A percentile compares a stretch with the other conserved stretches of the same genome.
phyloP scores from a whole-genome alignment of 2,113 vertebrate species.

The Ovis canadensis region DNA sequence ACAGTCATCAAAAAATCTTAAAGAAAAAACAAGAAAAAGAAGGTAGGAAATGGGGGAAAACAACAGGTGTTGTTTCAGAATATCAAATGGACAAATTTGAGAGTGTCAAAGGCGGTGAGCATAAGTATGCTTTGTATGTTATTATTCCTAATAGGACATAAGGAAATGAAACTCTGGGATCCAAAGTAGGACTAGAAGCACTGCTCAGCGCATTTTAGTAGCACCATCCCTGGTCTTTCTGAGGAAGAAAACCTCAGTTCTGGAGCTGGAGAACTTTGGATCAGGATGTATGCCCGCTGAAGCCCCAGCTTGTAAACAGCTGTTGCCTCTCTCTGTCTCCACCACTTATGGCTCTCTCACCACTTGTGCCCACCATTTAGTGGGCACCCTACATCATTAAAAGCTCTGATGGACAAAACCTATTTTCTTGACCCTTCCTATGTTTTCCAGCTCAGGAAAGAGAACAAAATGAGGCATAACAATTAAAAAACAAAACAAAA shows the following conservation, averaged over 20 bases:
- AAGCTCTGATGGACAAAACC: background rate
- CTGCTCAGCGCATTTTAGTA: background rate
- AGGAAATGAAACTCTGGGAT: background rate
- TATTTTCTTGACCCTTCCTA: slow-evolving; percentile 33
- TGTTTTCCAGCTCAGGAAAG: slow-evolving; percentile 37
- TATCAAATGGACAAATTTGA: background rate
- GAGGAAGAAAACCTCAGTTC: background rate
- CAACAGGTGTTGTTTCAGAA: background rate
- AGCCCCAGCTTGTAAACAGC: background rate
- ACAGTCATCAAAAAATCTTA: background rate
- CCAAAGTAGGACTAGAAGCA: background rate
- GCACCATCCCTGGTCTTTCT: background rate
- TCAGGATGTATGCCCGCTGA: background rate
- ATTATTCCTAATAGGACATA: background rate
- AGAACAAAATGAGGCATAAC: background rate
- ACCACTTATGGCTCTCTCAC: background rate
- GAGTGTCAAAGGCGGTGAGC: background rate
- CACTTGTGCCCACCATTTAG: background rate
- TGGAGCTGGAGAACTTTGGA: background rate
- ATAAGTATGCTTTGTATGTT: background rate
- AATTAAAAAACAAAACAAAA: background rate
- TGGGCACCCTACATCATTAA: background rate
- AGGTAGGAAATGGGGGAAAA: background rate
- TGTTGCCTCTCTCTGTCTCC: background rate
- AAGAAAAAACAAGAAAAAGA: background rate